phyloP scores from a whole-genome alignment of 1,140 invertebrate genomes.

The Holotrichia oblita region DNA sequence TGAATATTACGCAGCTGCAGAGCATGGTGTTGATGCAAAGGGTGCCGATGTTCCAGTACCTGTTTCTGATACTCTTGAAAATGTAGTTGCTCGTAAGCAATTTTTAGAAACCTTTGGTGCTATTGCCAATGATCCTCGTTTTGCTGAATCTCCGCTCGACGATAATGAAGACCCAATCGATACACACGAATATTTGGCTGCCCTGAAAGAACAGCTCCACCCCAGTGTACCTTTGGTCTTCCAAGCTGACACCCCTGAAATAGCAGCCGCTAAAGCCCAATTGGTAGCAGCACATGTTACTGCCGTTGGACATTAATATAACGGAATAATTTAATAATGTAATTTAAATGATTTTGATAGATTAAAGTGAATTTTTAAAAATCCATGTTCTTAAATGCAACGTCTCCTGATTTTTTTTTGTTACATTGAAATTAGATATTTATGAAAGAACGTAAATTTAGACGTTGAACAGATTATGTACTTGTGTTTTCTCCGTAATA shows the following conservation, averaged over 20 bases:
- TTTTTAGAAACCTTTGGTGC: not conserved
- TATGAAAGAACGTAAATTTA: no score
- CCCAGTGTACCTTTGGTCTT: slow-evolving; percentile 13
- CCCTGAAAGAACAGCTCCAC: not conserved
- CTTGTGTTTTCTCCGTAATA: no score
- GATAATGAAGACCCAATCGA: slow-evolving; percentile 13
- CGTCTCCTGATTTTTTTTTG: no score
- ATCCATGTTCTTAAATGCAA: no score
- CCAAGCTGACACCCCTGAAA: slow-evolving; percentile 28
- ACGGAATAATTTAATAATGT: not conserved
- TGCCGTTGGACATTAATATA: slow-evolving; percentile 17
- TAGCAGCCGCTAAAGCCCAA: slow-evolving; percentile 10
- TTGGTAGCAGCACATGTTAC: not conserved
- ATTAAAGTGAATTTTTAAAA: not conserved
- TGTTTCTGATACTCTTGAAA: slow-evolving; percentile 20
- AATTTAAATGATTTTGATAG: not conserved
- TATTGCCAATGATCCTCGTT: slow-evolving; percentile 14
- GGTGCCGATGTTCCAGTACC: slow-evolving; percentile 39
- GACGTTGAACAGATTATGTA: no score
- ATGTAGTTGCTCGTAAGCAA: slow-evolving; percentile 1
- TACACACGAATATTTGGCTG: not conserved
- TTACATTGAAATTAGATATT: no score
- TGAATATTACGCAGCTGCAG: not conserved
- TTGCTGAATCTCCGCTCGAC: slow-evolving; percentile 28
- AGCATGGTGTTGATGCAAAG: slow-evolving; percentile 9